Percentiles rank a stretch among this genome's conserved stretches.
These are phyloP conservation scores for Pseudomyrmex cubaensis DNA, from an alignment of 1,140 invertebrate species.

Conservation along the genomic window DNA sequence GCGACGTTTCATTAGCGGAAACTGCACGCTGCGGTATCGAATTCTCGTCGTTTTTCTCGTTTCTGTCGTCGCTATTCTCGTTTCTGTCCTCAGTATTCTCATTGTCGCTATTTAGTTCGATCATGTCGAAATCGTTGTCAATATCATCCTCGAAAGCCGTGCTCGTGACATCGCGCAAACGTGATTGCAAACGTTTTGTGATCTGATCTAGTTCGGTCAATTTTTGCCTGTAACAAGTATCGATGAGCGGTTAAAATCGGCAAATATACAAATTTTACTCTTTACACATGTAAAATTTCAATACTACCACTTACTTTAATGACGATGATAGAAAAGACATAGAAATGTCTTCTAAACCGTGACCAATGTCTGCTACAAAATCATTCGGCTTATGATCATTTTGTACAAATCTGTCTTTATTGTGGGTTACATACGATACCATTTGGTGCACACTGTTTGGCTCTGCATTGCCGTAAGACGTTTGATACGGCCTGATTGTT, in stretches of 20 bases:
- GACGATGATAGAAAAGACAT: slow-evolving; percentile 81
- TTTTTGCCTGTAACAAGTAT: slow-evolving; percentile 85
- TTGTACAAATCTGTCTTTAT: slow-evolving; percentile 24
- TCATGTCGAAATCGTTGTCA: slow-evolving; percentile 85
- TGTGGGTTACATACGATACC: slow-evolving; percentile 5
- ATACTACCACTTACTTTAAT: slow-evolving; percentile 75
- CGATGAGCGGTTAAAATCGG: slow-evolving; percentile 3
- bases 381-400: slow-evolving; percentile 39
- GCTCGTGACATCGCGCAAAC: slow-evolving; percentile 86
- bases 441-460: slow-evolving; percentile 4
- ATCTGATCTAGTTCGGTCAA: slow-evolving; percentile 88
- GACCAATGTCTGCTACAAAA: slow-evolving; percentile 61
- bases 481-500: slow-evolving; percentile 51
- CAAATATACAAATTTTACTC: not conserved
- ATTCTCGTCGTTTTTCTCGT: not conserved
- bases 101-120: slow-evolving; percentile 73
- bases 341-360: slow-evolving; percentile 78
- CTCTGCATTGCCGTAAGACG: slow-evolving; percentile 27
- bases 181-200: slow-evolving; percentile 86
- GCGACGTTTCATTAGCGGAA: slow-evolving; percentile 21
- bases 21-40: not conserved
- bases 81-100: slow-evolving; percentile 49
- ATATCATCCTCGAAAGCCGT: slow-evolving; percentile 85
- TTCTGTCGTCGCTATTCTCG: not conserved
- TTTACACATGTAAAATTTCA: slow-evolving; percentile 6